phyloP scores from a whole-genome alignment of 2,888 invertebrate genomes.

The Acleris holmiana region DNA sequence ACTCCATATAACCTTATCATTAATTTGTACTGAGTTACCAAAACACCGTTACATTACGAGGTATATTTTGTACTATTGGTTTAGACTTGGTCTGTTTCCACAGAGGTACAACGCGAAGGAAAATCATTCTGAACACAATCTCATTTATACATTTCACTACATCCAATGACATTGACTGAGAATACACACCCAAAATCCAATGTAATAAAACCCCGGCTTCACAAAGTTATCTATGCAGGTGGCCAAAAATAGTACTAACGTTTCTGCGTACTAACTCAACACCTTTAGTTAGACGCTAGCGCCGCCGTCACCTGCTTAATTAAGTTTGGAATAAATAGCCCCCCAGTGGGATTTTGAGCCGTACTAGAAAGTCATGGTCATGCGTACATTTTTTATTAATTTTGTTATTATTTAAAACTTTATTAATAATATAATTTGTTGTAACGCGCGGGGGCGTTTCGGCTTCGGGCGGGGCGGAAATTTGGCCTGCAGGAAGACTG shows the following conservation, averaged over 20 bases:
- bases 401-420: slow-evolving; percentile 82
- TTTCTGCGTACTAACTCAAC: slow-evolving; percentile 1
- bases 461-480: slow-evolving; percentile 53
- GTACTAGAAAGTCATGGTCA: slow-evolving; percentile 58
- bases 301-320: slow-evolving; percentile 39
- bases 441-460: slow-evolving; percentile 69
- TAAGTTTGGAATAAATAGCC: slow-evolving; percentile 59
- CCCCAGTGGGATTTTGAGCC: slow-evolving; percentile 57
- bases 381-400: slow-evolving; percentile 80
- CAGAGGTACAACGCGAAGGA: slow-evolving; percentile 72
- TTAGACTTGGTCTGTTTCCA: slow-evolving; percentile 56
- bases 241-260: slow-evolving; percentile 4
- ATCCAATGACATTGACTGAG: slow-evolving; percentile 61
- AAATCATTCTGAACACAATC: slow-evolving; percentile 74
- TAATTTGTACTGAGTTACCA: slow-evolving; percentile 81
- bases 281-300: slow-evolving; percentile 7
- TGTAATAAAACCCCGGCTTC: slow-evolving; percentile 56
- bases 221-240: slow-evolving; percentile 44
- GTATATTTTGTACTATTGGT: slow-evolving; percentile 74
- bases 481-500: slow-evolving; percentile 77
- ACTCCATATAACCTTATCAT: slow-evolving; percentile 70
- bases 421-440: slow-evolving; percentile 82
- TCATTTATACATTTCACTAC: slow-evolving; percentile 71
- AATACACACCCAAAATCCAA: slow-evolving; percentile 54
- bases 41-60: slow-evolving; percentile 69